phyloP scores from a whole-genome alignment of 2,888 invertebrate genomes.

The Cenopis cana region DNA sequence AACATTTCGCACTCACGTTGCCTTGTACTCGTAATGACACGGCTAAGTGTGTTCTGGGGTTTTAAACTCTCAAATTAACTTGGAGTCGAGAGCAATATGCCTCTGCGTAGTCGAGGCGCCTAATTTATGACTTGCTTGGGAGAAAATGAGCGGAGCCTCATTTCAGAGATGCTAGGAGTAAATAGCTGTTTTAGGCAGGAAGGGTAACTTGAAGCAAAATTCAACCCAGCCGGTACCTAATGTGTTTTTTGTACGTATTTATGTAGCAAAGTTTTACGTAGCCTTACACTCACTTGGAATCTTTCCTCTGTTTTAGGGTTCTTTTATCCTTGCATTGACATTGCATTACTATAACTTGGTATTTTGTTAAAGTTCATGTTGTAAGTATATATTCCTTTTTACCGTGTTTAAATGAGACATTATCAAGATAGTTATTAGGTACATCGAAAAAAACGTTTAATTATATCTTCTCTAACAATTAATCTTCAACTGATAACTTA shows the following conservation, averaged over 20 bases:
- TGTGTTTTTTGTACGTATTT: neutral
- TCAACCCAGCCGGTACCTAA: neutral
- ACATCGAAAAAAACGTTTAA: neutral
- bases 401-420: no score
- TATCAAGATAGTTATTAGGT: no score
- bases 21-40: slow-evolving; percentile 40
- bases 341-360: no score
- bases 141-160: slow-evolving; percentile 43
- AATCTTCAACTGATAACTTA: neutral
- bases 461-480: neutral
- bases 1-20: slow-evolving; percentile 39
- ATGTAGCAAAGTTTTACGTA: neutral
- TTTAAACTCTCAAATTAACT: slow-evolving; percentile 42
- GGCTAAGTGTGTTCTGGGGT: slow-evolving; percentile 34
- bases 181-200: slow-evolving; percentile 10
- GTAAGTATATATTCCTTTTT: no score
- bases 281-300: no score
- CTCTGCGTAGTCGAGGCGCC: slow-evolving; percentile 27
- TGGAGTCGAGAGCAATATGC: slow-evolving; percentile 34
- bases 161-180: slow-evolving; percentile 23
- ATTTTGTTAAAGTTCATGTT: no score
- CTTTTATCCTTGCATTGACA: no score
- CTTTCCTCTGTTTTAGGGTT: no score
- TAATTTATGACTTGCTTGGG: slow-evolving; percentile 41
- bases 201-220: slow-evolving; percentile 15